phyloP scores from a whole-genome alignment of 2,888 invertebrate genomes.

The Phortica okadai region DNA sequence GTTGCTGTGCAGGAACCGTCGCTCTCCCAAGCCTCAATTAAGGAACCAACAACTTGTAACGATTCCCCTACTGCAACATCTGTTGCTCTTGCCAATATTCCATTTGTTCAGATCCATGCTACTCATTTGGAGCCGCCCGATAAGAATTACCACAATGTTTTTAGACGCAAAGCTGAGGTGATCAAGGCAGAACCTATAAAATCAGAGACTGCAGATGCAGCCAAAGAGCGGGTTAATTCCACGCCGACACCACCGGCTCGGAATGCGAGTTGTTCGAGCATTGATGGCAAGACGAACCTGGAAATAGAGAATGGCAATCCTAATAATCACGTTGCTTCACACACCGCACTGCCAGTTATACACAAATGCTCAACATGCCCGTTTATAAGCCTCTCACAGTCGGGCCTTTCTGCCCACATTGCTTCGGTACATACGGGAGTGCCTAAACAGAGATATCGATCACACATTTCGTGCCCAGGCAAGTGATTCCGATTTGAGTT shows the following conservation, averaged over 20 bases:
- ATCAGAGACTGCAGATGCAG: slow-evolving; percentile 68
- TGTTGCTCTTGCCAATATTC: slow-evolving; percentile 49
- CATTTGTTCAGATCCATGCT: slow-evolving; percentile 74
- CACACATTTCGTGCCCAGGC: slow-evolving; percentile 81
- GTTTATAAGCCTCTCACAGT: slow-evolving; percentile 66
- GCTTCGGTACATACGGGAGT: slow-evolving; percentile 47
- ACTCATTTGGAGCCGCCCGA: slow-evolving; percentile 70
- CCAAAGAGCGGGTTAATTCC: slow-evolving; percentile 66
- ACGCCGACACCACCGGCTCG: slow-evolving; percentile 69
- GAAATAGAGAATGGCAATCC: slow-evolving; percentile 6
- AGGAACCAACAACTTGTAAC: neutral
- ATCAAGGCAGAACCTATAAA: slow-evolving; percentile 76
- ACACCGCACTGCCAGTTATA: slow-evolving; percentile 7
- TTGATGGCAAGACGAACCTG: slow-evolving; percentile 40
- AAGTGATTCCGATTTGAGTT: slow-evolving; percentile 3
- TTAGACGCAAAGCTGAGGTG: slow-evolving; percentile 67
- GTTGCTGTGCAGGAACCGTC: neutral
- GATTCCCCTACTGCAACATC: neutral
- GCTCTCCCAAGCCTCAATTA: neutral
- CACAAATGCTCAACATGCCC: slow-evolving; percentile 71
- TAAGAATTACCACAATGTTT: slow-evolving; percentile 70
- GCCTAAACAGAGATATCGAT: slow-evolving; percentile 54
- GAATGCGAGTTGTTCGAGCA: slow-evolving; percentile 44
- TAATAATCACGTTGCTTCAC: neutral
- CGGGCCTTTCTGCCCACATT: slow-evolving; percentile 50